phyloP scores from a whole-genome alignment of 2,797 vertebrate genomes.

The Muscicapa comitata region DNA sequence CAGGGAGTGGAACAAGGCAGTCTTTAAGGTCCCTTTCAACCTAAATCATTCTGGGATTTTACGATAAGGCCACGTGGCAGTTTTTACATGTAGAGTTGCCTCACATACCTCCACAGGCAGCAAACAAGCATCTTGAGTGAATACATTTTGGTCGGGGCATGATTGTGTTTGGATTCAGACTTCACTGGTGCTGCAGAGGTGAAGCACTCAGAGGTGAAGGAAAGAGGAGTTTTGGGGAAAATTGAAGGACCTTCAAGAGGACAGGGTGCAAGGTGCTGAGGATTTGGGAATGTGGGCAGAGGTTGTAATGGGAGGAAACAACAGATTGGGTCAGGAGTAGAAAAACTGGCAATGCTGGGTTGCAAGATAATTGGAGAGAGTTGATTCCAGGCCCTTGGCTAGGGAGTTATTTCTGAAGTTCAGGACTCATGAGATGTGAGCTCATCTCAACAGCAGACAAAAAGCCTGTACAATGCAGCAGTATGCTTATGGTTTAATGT shows the following conservation, averaged over 20 bases:
- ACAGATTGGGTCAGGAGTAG: background rate
- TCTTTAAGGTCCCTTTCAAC: background rate
- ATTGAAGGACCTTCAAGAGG: background rate
- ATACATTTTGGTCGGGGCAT: background rate
- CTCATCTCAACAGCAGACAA: background rate
- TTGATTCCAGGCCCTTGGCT: background rate
- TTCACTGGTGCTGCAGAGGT: rapidly evolving
- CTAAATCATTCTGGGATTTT: background rate
- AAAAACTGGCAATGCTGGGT: background rate
- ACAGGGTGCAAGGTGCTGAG: background rate
- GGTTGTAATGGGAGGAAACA: background rate
- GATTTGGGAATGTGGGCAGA: background rate
- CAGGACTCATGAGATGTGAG: background rate
- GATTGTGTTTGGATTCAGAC: background rate
- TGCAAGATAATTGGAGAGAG: background rate
- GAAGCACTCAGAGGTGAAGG: background rate
- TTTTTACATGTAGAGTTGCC: background rate
- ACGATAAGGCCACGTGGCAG: rapidly evolving
- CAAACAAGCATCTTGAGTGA: background rate
- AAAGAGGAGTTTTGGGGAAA: background rate
- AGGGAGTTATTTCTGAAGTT: background rate
- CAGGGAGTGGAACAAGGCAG: background rate
- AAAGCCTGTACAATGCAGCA: background rate
- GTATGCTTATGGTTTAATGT: background rate
- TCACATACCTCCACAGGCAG: background rate